Evolutionary conservation across 2,797 vertebrate genomes (phyloP).

Genomic region (Enteromius mattozi): DNA sequence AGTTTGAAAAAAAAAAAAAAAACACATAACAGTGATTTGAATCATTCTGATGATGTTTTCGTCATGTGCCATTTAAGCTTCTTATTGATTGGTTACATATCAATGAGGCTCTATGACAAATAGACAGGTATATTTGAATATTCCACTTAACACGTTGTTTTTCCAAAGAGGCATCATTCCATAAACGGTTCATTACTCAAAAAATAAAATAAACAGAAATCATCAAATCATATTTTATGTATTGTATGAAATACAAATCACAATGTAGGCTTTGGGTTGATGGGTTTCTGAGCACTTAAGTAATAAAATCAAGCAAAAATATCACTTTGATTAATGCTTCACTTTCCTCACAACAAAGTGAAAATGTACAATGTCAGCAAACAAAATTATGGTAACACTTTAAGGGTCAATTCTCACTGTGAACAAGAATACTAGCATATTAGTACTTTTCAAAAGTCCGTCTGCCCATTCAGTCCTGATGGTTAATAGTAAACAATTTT

Average conservation of each 20-base stretch:
- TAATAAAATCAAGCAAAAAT: constrained; percentile 61
- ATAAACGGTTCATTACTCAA: not conserved
- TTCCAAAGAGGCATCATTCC: not conserved
- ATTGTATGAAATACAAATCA: constrained; percentile 10
- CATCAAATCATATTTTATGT: constrained; percentile 7
- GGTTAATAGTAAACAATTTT: not conserved
- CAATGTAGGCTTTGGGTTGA: constrained; percentile 40
- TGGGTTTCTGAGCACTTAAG: constrained; percentile 46
- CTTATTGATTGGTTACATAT: not conserved
- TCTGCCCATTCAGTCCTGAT: not conserved
- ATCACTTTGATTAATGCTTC: not conserved
- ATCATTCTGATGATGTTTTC: not conserved
- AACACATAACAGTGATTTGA: not conserved
- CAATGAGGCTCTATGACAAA: not conserved
- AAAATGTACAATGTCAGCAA: not conserved
- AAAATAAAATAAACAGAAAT: not conserved
- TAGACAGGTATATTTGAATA: not conserved
- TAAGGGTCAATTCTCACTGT: not conserved
- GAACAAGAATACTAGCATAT: not conserved
- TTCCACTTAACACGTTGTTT: not conserved
- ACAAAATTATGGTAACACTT: not conserved
- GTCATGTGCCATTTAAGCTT: not conserved
- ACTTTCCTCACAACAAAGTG: constrained; percentile 12
- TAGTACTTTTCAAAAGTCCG: not conserved
- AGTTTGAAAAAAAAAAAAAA: not conserved